Evolutionary conservation across 1,140 invertebrate species (phyloP).

Genomic region (Apocrypta bakeri): DNA sequence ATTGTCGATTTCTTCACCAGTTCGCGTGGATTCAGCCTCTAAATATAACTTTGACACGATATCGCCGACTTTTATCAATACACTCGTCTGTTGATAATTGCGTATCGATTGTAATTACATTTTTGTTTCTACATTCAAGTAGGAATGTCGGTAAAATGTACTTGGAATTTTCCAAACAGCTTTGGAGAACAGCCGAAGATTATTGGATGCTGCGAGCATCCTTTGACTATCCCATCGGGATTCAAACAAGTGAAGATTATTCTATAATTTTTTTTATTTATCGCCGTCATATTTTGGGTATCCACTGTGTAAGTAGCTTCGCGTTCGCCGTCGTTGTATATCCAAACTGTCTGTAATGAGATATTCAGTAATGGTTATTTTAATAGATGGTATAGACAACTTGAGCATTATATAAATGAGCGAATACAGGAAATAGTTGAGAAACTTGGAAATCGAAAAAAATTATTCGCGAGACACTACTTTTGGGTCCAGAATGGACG

Average conservation of each 20-base stretch:
- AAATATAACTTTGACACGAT: constrained; percentile 52
- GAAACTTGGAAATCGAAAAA: too few species aligned
- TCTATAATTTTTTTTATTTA: constrained; percentile 56
- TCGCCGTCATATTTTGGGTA: constrained; percentile 43
- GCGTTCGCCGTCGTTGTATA: constrained; percentile 58
- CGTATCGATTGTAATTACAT: constrained; percentile 1
- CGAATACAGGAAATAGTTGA: too few species aligned
- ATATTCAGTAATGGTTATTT: constrained; percentile 11
- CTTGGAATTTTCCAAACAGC: not conserved
- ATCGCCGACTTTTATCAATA: constrained; percentile 56
- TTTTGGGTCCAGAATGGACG: too few species aligned
- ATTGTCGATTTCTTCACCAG: constrained; percentile 31
- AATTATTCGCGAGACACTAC: too few species aligned
- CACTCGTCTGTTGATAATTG: constrained; percentile 47
- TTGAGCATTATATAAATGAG: too few species aligned
- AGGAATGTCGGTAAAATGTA: not conserved
- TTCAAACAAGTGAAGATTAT: constrained; percentile 59
- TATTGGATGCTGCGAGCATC: constrained; percentile 50
- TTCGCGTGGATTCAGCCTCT: constrained; percentile 52
- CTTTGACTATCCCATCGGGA: constrained; percentile 50
- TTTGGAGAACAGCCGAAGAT: constrained; percentile 63
- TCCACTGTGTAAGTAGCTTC: constrained; percentile 57
- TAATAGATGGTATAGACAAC: too few species aligned
- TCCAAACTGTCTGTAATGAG: constrained; percentile 58
- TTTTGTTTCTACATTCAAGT: not conserved